Evolutionary conservation across 2,113 vertebrate genomes (phyloP), one percentile per base, ranked within the genome.

Genomic region (Passerina amoena): DNA sequence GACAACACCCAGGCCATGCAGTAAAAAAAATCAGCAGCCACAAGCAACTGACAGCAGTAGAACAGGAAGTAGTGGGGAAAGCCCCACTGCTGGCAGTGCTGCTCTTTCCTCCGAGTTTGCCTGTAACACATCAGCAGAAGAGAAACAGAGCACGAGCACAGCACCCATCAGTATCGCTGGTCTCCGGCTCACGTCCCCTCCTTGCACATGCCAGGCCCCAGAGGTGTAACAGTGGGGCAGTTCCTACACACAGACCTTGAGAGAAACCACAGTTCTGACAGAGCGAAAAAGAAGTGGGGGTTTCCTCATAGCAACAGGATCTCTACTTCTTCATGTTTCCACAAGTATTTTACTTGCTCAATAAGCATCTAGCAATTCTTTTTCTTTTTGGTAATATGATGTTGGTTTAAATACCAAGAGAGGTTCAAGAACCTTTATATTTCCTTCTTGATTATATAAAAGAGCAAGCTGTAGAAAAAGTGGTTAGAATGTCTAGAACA

Each of bases 211-310:
- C 31, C 12, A n/a, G 57, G 33, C 20, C 30, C 51, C 8, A 25
- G 2, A 5, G 50, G 13, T 18, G 17, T 5, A 38, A 31, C 45
- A 1, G 27, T 0, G 0, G 35, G 31, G 30, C 2, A 1, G 6
- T 60, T 16, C 30, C 31, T 42, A 42, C 38, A 73, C 27, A 31
- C 25, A 37, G 64, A 57, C 35, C 27, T 33, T 4, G 7, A 75
- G 22, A 78, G 23, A 48, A 68, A 15, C 14, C 2, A 0, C 3
- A 0, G 0, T 18, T 53, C 51, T 8, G 14, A 42, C 0, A 2
- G 31, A 84, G 42, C 0, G 5, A 20, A 48, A 79, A 79, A n/a
- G 23, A 42, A 73, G 12, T 1, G 11, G 25, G 24, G 48, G 48
- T 25, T 50, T 14, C 48, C 48, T 50, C 24, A 54, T 10, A 60